Conservation (phyloP, 2,888 invertebrate genomes). For the Diarsia brunnea region DNA sequence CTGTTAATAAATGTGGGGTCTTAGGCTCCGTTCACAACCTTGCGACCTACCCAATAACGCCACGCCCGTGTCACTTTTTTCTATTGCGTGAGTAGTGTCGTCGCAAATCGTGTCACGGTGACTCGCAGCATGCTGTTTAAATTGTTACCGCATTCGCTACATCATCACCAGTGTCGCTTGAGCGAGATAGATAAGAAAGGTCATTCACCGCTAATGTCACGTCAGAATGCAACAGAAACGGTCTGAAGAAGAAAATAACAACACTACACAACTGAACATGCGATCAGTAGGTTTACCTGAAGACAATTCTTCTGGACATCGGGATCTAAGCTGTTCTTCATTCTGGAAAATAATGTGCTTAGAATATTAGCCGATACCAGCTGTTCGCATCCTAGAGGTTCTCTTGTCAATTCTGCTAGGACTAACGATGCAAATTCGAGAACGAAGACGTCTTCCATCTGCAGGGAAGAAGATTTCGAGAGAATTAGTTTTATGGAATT, state of each 20-base stretch:
- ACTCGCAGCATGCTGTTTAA: neutral
- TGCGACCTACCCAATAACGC: neutral
- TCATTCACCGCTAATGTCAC: neutral
- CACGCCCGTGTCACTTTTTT: neutral
- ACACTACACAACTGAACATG: no score
- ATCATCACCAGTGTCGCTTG: neutral
- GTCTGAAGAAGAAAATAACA: neutral
- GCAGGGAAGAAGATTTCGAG: conserved; percentile 4
- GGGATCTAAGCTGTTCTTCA: conserved; percentile 89
- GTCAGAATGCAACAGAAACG: neutral
- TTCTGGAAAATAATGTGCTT: conserved; percentile 84
- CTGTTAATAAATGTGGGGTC: neutral
- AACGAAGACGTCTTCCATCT: conserved; percentile 88
- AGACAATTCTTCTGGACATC: conserved; percentile 91
- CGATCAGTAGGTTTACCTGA: conserved; percentile 78
- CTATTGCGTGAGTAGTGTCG: neutral
- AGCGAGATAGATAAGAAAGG: neutral
- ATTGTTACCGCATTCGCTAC: neutral
- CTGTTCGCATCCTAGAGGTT: conserved; percentile 87
- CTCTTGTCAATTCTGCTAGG: conserved; percentile 87
- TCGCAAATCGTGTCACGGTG: neutral
- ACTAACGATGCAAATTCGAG: conserved; percentile 89
- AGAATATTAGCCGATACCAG: conserved; percentile 85
- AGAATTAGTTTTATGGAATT: neutral
- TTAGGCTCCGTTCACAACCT: neutral